phyloP scores from a whole-genome alignment of 2,888 invertebrate species.

The Agrochola macilenta region DNA sequence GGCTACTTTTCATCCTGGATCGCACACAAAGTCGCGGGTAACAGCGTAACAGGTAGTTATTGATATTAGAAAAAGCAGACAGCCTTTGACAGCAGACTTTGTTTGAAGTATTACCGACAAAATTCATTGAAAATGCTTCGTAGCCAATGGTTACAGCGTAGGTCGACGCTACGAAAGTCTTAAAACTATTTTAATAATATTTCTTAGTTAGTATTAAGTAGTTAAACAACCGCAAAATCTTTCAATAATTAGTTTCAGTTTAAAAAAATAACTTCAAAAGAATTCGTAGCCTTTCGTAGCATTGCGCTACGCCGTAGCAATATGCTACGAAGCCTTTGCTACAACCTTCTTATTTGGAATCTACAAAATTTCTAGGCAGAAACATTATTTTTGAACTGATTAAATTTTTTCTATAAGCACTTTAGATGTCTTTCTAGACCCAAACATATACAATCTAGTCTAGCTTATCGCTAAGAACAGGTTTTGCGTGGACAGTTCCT shows the following conservation, averaged over 20 bases:
- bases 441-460: background rate
- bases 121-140: background rate
- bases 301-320: constrained; percentile 43
- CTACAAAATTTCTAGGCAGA: background rate
- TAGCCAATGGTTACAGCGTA: background rate
- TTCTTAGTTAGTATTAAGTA: too few species aligned
- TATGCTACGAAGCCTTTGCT: constrained; percentile 33
- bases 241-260: background rate
- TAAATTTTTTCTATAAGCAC: background rate
- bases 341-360: constrained; percentile 16
- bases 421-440: background rate
- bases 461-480: too few species aligned
- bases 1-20: too few species aligned
- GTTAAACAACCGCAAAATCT: too few species aligned
- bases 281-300: constrained; percentile 34
- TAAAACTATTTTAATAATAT: background rate
- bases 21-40: too few species aligned
- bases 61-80: background rate
- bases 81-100: background rate
- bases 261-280: background rate
- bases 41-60: background rate
- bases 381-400: background rate
- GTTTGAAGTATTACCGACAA: constrained; percentile 5
- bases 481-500: too few species aligned
- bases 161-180: background rate